Conservation (phyloP, 2,888 invertebrate genomes). For the Chromoteleia sp. region DNA sequence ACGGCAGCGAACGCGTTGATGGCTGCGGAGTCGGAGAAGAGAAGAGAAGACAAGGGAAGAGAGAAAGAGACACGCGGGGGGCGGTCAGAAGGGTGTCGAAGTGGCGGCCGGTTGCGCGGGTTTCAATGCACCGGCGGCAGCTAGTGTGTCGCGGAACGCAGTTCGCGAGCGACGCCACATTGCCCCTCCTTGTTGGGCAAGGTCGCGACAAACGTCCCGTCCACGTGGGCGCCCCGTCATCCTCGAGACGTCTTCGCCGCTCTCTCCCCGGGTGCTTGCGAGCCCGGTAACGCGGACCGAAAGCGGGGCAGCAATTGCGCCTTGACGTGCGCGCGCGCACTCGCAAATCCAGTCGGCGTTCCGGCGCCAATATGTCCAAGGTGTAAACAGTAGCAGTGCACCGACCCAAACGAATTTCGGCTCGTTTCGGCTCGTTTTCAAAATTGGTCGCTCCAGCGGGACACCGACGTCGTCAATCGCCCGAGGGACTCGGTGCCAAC, state of each 20-base stretch:
- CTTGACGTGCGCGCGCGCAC: conserved; percentile 42
- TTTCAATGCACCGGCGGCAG: conserved; percentile 78
- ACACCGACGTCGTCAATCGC: background rate
- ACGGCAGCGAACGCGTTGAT: conserved; percentile 71
- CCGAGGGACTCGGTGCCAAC: conserved; percentile 10
- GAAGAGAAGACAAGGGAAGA: background rate
- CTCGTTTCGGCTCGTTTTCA: conserved; percentile 16
- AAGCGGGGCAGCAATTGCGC: conserved; percentile 38
- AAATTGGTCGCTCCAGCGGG: conserved; percentile 22
- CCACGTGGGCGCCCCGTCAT: conserved; percentile 36
- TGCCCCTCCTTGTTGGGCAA: conserved; percentile 23
- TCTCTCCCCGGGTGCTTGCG: conserved; percentile 24
- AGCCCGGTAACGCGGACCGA: conserved; percentile 34
- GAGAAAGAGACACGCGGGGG: background rate
- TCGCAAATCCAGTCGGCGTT: conserved; percentile 45
- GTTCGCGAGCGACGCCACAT: conserved; percentile 80
- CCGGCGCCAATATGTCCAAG: conserved; percentile 65
- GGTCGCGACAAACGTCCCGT: conserved; percentile 13
- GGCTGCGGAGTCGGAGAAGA: conserved; percentile 70
- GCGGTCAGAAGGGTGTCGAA: conserved; percentile 41
- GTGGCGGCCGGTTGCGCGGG: conserved; percentile 74
- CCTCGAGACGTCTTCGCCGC: conserved; percentile 11
- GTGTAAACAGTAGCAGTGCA: conserved; percentile 68
- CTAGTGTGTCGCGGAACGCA: conserved; percentile 83
- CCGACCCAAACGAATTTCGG: conserved; percentile 50